Base-by-base conservation (phyloP, 2,888 invertebrate genomes). In the Coelinius sp. region DNA sequence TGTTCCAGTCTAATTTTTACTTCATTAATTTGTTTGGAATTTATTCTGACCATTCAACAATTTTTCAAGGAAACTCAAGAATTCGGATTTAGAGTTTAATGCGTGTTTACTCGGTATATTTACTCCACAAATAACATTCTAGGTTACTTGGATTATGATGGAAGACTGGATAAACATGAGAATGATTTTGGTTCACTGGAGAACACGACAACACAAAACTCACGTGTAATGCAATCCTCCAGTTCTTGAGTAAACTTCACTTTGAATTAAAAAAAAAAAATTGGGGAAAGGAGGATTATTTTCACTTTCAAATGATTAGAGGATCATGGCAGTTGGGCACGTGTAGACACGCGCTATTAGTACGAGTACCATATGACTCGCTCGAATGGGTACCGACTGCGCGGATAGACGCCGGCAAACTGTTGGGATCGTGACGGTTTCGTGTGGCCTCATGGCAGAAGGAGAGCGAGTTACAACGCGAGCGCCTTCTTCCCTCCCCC, bases 401-500 rank as follows among this genome's bases (percentile, higher is more conserved):
- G 77, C 79, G 81, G 81, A 79, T 81, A 75, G 81, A 82, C 81
- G 83, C 82, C 84, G 84, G 84, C 81, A 81, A 85, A 85, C 85
- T 85, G 83, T 81, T 83, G 78, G 82, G 81, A 84, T 84, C 82
- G 83, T 41, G 41, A 63, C 38, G 82, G 84, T 78, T 81, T 79
- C 80, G 82, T 80, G 81, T 83, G 82, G 77, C 69, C 76, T 70
- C 66, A 68, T 71, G 70, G 67, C 73, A 53, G 69, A 52, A 68
- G 38, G 31, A 24, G 65, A 64, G 71, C 69, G 53, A 59, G 59
- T 59, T 59, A 59, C 59, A 35, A 17, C 62, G 71, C 49, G 62
- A 46, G 75, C 77, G 75, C 77, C 73, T 71, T 73, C 35, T 62
- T 59, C 27, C 25, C 44, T n/a, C 35, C 20, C 27, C 59, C 27